Base-by-base conservation (phyloP, 2,888 invertebrate genomes). In the Lysandra bellargus region DNA sequence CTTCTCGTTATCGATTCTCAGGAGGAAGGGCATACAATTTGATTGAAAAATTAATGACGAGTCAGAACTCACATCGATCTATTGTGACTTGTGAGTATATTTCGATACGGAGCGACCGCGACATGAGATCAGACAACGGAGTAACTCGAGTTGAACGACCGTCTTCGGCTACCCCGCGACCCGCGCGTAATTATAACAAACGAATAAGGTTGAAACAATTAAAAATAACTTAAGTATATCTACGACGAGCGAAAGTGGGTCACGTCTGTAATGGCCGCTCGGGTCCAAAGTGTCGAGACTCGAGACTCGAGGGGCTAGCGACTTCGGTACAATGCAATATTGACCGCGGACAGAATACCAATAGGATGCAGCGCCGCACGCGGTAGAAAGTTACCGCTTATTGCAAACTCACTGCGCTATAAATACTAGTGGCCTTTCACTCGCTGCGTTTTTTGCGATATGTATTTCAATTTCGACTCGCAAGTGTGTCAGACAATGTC, bases 341-440 rank as follows among this genome's bases (percentile, higher is more conserved):
- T 82, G 83, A 83, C 83, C 82, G 85, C 87, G 85, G 83, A 85
- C 84, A 80, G 87, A 88, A 88, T 87, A 87, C 85, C 85, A 87
- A 87, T 86, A 82, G 84, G 81, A 82, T 82, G 83, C 81, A 81
- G 82, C 33, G 14, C 69, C 14, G 69, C 33, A 69, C 83, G 83
- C 78, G 82, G 84, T 89, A 88, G 88, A 89, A 89, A 89, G 89
- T 87, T 86, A 87, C 85, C 83, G 84, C 85, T 85, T 82, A 79
- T 80, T 82, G 83, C 84, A 79, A 80, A 81, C 82, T 84, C 83
- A 82, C 82, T 82, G 78, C 78, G 79, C 80, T 79, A 53, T 37
- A 79, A 79, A 79, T 78, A 78, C 78, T 79, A 80, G 74, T 76
- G 79, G 69, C 82, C 80, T 80, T 81, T 80, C 79, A 80, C 80